A percentile compares a stretch with the other conserved stretches of the same genome.
phyloP scores from a whole-genome alignment of 2,888 invertebrate genomes.

The Dioctria rufipes region DNA sequence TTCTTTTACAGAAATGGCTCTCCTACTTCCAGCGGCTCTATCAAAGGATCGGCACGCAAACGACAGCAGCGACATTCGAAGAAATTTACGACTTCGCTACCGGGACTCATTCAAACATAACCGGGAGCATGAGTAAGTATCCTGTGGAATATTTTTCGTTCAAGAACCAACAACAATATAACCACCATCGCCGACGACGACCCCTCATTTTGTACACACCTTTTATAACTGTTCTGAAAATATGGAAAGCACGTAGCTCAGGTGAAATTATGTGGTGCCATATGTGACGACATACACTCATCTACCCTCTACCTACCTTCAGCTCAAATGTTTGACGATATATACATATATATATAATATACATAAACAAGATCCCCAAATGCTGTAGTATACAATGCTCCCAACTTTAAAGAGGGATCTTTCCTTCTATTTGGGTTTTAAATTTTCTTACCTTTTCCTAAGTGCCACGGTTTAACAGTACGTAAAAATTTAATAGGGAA shows the following conservation, averaged over 20 bases:
- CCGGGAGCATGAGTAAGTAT: constrained; percentile 71
- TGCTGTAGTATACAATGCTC: not conserved
- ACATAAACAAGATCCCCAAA: not conserved
- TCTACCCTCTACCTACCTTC: not conserved
- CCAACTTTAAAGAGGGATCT: not conserved
- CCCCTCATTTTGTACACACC: not conserved
- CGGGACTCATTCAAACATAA: constrained; percentile 79
- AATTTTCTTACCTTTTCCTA: not conserved
- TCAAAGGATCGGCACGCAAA: constrained; percentile 84
- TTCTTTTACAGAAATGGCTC: constrained; percentile 82
- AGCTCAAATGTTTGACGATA: too few relatives aligned
- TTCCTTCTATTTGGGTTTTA: not conserved
- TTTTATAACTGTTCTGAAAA: not conserved
- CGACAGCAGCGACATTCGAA: constrained; percentile 85
- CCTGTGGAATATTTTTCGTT: constrained; percentile 3
- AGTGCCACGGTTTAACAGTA: not conserved
- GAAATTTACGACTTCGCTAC: constrained; percentile 83
- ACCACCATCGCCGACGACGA: not conserved
- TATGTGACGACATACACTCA: not conserved
- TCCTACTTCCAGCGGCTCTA: constrained; percentile 84
- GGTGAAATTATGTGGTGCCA: not conserved
- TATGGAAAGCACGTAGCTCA: not conserved
- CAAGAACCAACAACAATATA: not conserved
- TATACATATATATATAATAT: not conserved
- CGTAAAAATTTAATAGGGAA: too few relatives aligned